Conservation (phyloP, 2,113 vertebrate species). For the Oreotrochilus melanogaster region DNA sequence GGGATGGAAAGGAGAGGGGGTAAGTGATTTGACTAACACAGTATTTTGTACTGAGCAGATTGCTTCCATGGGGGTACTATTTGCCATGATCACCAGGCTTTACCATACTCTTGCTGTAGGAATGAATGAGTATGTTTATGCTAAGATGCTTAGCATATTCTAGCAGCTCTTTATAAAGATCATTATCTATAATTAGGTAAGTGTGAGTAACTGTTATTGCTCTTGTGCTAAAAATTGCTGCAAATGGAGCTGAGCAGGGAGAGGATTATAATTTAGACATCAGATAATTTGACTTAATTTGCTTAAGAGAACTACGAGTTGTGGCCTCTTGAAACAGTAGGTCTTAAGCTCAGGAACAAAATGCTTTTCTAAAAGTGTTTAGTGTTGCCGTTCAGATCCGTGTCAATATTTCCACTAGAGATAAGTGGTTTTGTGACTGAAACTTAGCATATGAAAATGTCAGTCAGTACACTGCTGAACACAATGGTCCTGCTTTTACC, state of each 20-base stretch:
- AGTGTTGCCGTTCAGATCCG: background rate
- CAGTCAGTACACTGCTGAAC: background rate
- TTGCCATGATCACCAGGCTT: background rate
- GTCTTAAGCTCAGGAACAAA: conserved; percentile 31
- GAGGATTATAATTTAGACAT: conserved; percentile 59
- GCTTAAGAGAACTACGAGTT: conserved; percentile 43
- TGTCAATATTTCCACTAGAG: conserved; percentile 54
- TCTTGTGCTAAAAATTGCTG: conserved; percentile 71
- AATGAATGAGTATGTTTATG: conserved; percentile 58
- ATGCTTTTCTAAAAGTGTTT: conserved; percentile 36
- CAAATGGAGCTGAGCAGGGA: conserved; percentile 50
- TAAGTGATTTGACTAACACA: background rate
- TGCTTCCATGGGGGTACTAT: background rate
- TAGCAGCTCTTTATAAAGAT: conserved; percentile 64
- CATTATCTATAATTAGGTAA: conserved; percentile 66
- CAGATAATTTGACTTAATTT: conserved; percentile 60
- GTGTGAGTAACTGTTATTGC: conserved; percentile 57
- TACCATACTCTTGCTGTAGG: background rate
- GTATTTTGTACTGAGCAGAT: background rate
- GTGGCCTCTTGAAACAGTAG: conserved; percentile 40
- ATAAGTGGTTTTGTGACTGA: conserved; percentile 23
- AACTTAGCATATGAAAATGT: background rate
- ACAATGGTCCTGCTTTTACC: background rate
- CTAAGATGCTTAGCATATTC: conserved; percentile 58
- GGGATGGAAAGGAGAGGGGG: background rate